phyloP scores from a whole-genome alignment of 2,113 vertebrate genomes.

The Anguilla rostrata region DNA sequence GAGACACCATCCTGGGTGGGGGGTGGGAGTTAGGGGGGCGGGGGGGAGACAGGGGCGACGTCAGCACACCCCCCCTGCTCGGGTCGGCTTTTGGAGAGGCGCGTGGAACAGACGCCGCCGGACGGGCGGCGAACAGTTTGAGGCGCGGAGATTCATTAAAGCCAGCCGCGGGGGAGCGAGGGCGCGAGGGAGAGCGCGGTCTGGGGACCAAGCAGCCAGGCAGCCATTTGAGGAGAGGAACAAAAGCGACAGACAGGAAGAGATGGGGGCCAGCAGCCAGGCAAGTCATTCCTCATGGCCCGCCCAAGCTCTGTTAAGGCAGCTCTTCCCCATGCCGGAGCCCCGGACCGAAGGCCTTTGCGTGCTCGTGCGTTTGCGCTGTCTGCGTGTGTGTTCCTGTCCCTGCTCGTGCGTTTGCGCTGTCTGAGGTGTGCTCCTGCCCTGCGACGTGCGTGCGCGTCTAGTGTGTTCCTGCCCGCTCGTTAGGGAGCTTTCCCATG shows the following conservation, averaged over 20 bases:
- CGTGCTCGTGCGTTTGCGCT: not conserved
- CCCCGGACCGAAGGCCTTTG: conserved; percentile 22
- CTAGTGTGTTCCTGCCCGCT: too few species aligned
- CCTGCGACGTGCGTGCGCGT: not conserved
- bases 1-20: not conserved
- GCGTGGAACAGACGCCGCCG: conserved; percentile 53
- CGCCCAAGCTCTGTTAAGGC: conserved; percentile 52
- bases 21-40: not conserved
- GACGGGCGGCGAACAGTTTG: conserved; percentile 57
- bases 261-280: conserved; percentile 10
- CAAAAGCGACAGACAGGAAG: not conserved
- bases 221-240: not conserved
- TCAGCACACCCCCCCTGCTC: conserved; percentile 20
- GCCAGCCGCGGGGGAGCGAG: conserved; percentile 41
- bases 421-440: conserved; percentile 9
- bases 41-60: not conserved
- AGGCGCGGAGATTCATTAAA: conserved; percentile 58
- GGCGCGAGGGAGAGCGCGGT: conserved; percentile 19
- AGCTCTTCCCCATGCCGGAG: conserved; percentile 39
- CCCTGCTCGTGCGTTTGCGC: not conserved
- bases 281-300: conserved; percentile 41
- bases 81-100: conserved; percentile 51
- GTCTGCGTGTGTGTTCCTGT: conserved; percentile 12
- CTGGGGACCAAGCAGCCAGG: conserved; percentile 7
- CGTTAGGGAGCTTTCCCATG: too few species aligned